Evolutionary conservation across 2,113 vertebrate species (phyloP).

Genomic region (Kryptolebias marmoratus): DNA sequence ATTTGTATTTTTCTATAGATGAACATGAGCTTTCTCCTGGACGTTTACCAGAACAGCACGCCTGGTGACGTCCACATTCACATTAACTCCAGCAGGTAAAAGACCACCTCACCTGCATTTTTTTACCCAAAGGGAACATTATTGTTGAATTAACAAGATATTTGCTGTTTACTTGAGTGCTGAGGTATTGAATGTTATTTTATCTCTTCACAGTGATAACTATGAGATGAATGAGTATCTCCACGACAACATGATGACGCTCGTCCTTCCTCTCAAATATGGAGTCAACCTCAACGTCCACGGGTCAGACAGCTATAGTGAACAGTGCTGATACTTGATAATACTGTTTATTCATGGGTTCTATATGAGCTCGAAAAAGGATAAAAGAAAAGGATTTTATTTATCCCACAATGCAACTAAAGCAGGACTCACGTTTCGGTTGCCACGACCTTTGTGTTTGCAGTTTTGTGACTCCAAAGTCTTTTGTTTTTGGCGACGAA

Average conservation of each 20-base stretch:
- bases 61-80: conserved; percentile 85
- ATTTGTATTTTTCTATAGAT: conserved; percentile 75
- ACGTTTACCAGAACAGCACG: conserved; percentile 87
- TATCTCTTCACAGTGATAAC: conserved; percentile 82
- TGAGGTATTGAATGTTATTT: not conserved
- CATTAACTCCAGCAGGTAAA: conserved; percentile 87
- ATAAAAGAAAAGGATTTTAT: not conserved
- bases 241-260: conserved; percentile 79
- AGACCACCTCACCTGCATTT: not conserved
- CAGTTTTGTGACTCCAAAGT: conserved; percentile 87
- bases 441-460: not conserved
- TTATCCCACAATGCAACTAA: not conserved
- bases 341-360: too few relatives aligned
- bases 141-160: not conserved
- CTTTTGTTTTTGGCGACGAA: conserved; percentile 86
- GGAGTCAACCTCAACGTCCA: conserved; percentile 85
- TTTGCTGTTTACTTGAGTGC: not conserved
- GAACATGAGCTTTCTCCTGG: conserved; percentile 90
- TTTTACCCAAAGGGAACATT: too few relatives aligned
- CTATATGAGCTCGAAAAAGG: not conserved
- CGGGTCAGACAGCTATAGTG: conserved; percentile 81
- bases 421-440: not conserved
- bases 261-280: conserved; percentile 86
- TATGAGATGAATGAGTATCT: conserved; percentile 77
- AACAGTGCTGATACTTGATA: not conserved